Base-by-base conservation (phyloP, 2,888 invertebrate genomes). In the Germaria angustata region DNA sequence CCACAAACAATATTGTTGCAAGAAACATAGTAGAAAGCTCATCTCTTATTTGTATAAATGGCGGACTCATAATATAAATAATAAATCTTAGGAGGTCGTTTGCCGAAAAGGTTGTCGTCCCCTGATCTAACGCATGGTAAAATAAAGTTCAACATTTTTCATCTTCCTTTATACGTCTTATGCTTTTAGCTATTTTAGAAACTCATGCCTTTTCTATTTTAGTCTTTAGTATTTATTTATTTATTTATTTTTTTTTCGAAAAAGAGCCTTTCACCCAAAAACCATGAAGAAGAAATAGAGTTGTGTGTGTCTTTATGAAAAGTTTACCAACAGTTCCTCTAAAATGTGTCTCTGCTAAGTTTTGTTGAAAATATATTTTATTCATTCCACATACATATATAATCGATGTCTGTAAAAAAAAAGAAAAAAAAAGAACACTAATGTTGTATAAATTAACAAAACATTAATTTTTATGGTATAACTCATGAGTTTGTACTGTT, bases 361-460 rank as follows among this genome's bases (percentile, higher is more conserved):
- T 57, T n/a, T 44, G 7, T 15, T 59, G 36, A 44, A 28, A 68
- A 55, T 49, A 55, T 20, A 51, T 77, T 72, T 72, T 72, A 72
- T 49, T 72, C 71, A 81, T 77, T 77, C 61, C 34, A 77, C 71
- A 77, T 68, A 72, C 77, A n/a, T 6, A 28, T 6, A 66, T 72
- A 81, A 77, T 66, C 72, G 15, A 61, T 72, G 72, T 71, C 72
- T 72, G 39, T 28, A 5, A 55, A 39, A 66, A 66, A 39, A 9
- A 46, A 1, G 17, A 49, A 13, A 15, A 15, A 57, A 5, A 11
- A 32, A 32, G 32, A 36, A 49, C 32, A 63, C 24, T 9, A 75
- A 61, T 57, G 34, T 71, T 80, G 57, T 68, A 41, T 51, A 80
- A 68, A 80, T 80, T 76, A 80, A 69, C 69, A 65, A 75, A 71